These are phyloP conservation scores for Brachyopa scutellaris DNA, from an alignment of 2,888 invertebrate genomes.

Conservation along the genomic window DNA sequence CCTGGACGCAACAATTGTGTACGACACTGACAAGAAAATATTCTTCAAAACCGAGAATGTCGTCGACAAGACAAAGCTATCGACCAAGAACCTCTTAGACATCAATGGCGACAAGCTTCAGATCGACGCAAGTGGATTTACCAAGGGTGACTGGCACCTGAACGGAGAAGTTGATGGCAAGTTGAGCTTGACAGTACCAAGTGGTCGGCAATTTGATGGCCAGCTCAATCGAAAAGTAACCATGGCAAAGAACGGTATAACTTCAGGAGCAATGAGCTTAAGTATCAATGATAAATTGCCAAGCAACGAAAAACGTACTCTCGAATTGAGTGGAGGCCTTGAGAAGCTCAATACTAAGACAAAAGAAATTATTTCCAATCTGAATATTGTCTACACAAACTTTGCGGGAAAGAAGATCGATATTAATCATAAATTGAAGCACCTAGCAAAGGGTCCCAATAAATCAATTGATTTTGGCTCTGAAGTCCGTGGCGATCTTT, in stretches of 20 bases:
- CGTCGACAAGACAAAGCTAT: constrained; percentile 82
- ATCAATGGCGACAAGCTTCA: constrained; percentile 82
- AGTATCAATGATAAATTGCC: constrained; percentile 81
- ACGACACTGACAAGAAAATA: constrained; percentile 87
- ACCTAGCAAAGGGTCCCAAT: constrained; percentile 78
- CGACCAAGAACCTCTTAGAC: constrained; percentile 85
- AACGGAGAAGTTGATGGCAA: constrained; percentile 78
- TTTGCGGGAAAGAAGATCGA: constrained; percentile 82
- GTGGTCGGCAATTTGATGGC: constrained; percentile 80
- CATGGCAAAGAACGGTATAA: constrained; percentile 81
- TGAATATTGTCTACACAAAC: constrained; percentile 81
- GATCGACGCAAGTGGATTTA: constrained; percentile 76
- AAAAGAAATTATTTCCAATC: constrained; percentile 80
- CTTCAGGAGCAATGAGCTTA: constrained; percentile 82
- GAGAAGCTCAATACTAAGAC: constrained; percentile 82
- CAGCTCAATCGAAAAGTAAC: constrained; percentile 80
- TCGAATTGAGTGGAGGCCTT: constrained; percentile 78
- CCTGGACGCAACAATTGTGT: constrained; percentile 85
- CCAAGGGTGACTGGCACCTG: constrained; percentile 76
- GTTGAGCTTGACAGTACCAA: constrained; percentile 75
- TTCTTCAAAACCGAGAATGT: constrained; percentile 86
- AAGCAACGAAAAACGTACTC: constrained; percentile 78
- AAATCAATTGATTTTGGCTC: constrained; percentile 74
- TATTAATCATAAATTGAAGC: constrained; percentile 79
- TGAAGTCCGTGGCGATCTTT: constrained; percentile 77